Base-by-base conservation (phyloP, 1,140 invertebrate genomes). In the Drosophila busckii region DNA sequence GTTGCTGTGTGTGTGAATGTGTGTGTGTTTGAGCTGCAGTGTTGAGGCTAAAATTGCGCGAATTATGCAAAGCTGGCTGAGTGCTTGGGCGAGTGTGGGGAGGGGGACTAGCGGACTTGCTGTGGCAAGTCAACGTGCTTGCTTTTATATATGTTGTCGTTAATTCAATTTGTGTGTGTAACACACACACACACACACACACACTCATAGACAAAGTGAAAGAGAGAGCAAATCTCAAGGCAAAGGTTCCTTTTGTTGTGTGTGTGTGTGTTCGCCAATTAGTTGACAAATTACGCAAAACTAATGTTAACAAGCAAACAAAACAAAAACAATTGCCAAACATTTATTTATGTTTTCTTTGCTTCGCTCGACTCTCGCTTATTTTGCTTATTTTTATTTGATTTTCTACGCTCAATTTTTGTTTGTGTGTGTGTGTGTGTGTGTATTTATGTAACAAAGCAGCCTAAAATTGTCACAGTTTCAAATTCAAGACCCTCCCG, bases 231-330 rank as follows among this genome's bases (percentile, higher is more conserved):
- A 40, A 9, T 23, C 41, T 46, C 56, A 60, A 60, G 49, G 56
- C 34, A 40, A 45, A 17, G 22, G 22, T 32, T 52, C 22, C 26
- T 10, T 32, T 32, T 35, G 13, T 28, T 25, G 25, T 32, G 3
- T 52, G 35, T 40, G 12, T 64, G 58, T 62, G 22, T 41, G 40
- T 67, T 45, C 54, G 59, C 55, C 64, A 80, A 80, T 82, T 75
- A 82, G 75, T 80, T 80, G 75, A 73, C 75, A 80, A 78, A 78
- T 78, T 78, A 73, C 68, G 75, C 73, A 80, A 80, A 78, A 78
- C 61, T 70, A 78, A 70, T 58, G 55, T 48, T 20, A 49, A 45
- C 52, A 49, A 59, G 55, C 60, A 52, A 78, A 45, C 32, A 35
- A 22, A 41, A 26, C 37, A 32, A 13, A n/a, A 22, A 40, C 16